phyloP scores from a whole-genome alignment of 2,113 vertebrate species.

The Verasper variegatus region DNA sequence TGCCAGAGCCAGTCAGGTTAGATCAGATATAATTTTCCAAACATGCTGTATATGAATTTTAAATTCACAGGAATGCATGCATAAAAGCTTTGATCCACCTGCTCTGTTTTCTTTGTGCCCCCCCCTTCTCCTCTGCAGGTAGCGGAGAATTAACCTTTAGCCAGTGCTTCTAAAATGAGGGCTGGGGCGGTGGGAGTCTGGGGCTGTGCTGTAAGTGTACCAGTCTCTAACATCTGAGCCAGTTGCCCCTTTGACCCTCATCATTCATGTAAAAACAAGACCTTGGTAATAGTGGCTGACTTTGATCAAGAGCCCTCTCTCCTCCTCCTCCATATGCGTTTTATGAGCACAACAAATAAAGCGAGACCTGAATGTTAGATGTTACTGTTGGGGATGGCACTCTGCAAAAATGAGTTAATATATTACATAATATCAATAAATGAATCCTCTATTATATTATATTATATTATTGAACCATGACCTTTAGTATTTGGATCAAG shows the following conservation, averaged over 20 bases:
- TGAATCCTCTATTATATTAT: neutral
- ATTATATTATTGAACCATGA: neutral
- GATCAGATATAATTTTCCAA: constrained; percentile 27
- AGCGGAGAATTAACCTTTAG: constrained; percentile 73
- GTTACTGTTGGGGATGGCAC: neutral
- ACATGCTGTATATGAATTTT: constrained; percentile 34
- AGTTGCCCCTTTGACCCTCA: constrained; percentile 48
- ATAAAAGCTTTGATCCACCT: constrained; percentile 47
- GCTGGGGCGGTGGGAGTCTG: constrained; percentile 58
- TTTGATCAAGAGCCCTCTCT: constrained; percentile 62
- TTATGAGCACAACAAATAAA: neutral
- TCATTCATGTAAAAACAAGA: constrained; percentile 32
- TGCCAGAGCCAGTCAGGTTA: neutral
- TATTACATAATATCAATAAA: neutral
- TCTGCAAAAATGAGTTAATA: too few species aligned
- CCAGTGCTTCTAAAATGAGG: constrained; percentile 74
- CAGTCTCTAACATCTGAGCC: constrained; percentile 41
- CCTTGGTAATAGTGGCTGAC: constrained; percentile 37
- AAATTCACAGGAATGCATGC: constrained; percentile 27
- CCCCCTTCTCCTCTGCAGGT: constrained; percentile 44
- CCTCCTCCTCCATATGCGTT: constrained; percentile 1
- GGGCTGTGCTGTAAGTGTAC: constrained; percentile 4
- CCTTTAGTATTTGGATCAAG: neutral
- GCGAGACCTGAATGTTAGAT: constrained; percentile 1
- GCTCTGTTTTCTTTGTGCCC: constrained; percentile 17